Evolutionary conservation across 2,113 vertebrate species (phyloP).

Genomic region (Hypocryptadius cinnamomeus): DNA sequence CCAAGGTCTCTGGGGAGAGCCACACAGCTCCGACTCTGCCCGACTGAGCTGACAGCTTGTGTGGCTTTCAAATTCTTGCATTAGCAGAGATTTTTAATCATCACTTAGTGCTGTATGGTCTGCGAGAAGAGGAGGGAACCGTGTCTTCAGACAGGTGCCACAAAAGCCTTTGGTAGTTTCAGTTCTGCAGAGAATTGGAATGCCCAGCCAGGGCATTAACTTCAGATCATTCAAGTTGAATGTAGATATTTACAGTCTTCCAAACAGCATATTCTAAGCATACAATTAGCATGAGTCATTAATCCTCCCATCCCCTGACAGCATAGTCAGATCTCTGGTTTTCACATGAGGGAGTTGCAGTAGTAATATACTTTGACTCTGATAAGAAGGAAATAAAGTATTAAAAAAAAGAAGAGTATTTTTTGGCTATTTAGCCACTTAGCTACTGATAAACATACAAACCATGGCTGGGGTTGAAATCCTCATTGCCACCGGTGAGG

Average conservation of each 20-base stretch:
- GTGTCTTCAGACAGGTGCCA: not conserved
- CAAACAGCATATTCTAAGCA: not conserved
- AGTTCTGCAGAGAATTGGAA: fast-evolving
- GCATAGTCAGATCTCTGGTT: not conserved
- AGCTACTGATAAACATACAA: not conserved
- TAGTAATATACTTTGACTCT: not conserved
- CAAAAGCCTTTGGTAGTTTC: not conserved
- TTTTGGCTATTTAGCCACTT: not conserved
- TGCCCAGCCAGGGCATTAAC: not conserved
- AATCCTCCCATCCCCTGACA: not conserved
- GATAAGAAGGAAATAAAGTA: not conserved
- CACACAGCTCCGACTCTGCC: not conserved
- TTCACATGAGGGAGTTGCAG: not conserved
- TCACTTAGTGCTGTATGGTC: not conserved
- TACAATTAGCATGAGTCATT: conserved; percentile 10
- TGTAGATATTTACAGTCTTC: not conserved
- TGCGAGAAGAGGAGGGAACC: not conserved
- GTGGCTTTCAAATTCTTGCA: not conserved
- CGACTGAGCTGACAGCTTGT: not conserved
- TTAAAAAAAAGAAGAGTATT: not conserved
- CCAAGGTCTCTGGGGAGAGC: not conserved
- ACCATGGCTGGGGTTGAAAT: not conserved
- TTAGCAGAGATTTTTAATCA: not conserved
- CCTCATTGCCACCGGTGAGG: not conserved
- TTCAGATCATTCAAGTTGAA: not conserved